Base-by-base conservation (phyloP, 2,888 invertebrate genomes). In the Euzetes globulus region DNA sequence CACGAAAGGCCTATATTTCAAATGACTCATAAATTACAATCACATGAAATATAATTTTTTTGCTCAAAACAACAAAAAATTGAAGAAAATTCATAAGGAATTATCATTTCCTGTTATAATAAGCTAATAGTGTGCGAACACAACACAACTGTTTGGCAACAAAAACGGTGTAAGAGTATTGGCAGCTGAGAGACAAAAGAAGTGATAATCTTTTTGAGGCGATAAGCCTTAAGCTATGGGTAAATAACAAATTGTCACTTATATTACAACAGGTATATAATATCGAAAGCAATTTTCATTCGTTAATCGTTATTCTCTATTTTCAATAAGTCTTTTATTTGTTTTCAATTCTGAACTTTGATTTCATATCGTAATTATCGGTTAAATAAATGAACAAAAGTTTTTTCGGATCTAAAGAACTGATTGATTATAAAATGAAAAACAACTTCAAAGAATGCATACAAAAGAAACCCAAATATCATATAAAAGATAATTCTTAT, bases 161-260 rank as follows among this genome's bases (percentile, higher is more conserved):
- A 29, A 15, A 15, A 37, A 33, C 22, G 33, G 19, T 19, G 33
- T 33, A 29, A 29, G 3, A 15, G 2, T 33, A 13, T 63, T 33
- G 25, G 25, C 63, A 63, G 63, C 17, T 63, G 63, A 63, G 63
- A 37, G 25, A 37, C 63, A 33, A 33, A 55, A 33, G 33, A 19
- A 63, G 63, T 63, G 63, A 63, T 63, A 63, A 63, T 63, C 63
- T 63, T 33, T 63, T 63, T 25, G 25, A 63, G 33, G 63, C 6
- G 63, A 63, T 63, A 63, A 63, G 55, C 37, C 37, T 63, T 63
- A 63, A 60, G 27, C 22, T 22, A 9, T 29, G 4, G 37, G 33
- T 33, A 63, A 63, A 63, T 29, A 63, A 63, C 63, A 63, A 63
- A 63, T 63, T 63, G 63, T n/a, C 63, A 33, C 63, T 63, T 63